Evolutionary conservation across 2,888 invertebrate species (phyloP), one percentile per base, ranked within the genome.

Genomic region (Hypena proboscidalis): DNA sequence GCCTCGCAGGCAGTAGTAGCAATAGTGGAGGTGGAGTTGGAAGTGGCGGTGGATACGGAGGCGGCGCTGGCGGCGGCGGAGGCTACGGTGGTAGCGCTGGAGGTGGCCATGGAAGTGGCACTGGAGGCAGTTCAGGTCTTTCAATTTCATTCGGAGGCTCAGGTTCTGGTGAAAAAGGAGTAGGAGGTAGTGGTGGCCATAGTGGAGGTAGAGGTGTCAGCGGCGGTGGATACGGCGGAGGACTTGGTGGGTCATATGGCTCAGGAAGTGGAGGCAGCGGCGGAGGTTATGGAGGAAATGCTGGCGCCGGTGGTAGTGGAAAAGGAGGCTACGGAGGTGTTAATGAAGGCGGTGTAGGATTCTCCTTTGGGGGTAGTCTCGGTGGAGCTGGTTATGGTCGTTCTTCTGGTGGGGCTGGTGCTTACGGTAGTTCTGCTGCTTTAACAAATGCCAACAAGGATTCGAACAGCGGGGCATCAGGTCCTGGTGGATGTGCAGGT

Each of bases 31-130:
- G 17, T 32, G 41, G 33, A 21, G 53, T 46, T 21, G 55, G 48
- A 3, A 38, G 27, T 10, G 50, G 58, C 11, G 46, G 51, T 5
- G 34, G 39, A 2, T 8, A 31, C 20, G 41, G 39, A 31, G 40
- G 37, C 9, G 39, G 47, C 2, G 34, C 37, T 4, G 52, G 55
- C 17, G 53, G 58, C 5, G 21, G 47, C 27, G 40, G 58, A 15
- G 52, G 53, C 2, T 57, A 61, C 8, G 43, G 36, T n/a, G 64
- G 58, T 0, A 63, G 58, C 0, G 49, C 42, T 4, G 59, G 62
- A 11, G 17, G 46, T n/a, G 26, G 56, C 5, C 4, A 49, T 2
- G 53, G 55, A 8, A 59, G 66, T 6, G 53, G 45, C 2, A 35
- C 46, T 5, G 62, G 63, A 0, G 45, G 29, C 14, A 23, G 30